Evolutionary conservation across 2,888 invertebrate species (phyloP), one percentile per base, ranked within the genome.

Genomic region (Drosophila neutralis): DNA sequence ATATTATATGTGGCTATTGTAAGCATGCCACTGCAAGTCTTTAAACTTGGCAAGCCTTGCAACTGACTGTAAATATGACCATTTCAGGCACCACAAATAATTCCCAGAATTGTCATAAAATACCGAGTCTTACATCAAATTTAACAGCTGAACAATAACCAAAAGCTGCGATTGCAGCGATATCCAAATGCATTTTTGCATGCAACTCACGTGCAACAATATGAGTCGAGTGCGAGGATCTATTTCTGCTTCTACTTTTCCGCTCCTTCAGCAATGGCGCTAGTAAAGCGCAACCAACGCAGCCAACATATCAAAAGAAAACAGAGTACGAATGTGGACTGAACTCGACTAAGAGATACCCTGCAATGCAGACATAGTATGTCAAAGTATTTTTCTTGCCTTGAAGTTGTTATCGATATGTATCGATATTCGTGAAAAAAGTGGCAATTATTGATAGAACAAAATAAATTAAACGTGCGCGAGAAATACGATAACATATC

Each of bases 151-250:
- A 45, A 21, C 42, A 54, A 27, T 40, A 52, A 59, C 49, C 59
- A 66, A 66, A 56, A 29, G 66, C 33, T 10, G 29, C 42, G 69
- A 72, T 81, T 13, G 45, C 24, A 7, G 45, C 21, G 4, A 21
- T 45, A 45, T 48, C 27, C 51, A 15, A 54, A 6, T 13, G 38
- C 18, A 48, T 24, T 56, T 68, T 60, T 65, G 65, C 67, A 77
- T 68, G 45, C 83, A 71, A 58, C 70, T 67, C 88, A 88, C 83
- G 86, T 80, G 24, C 33, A 33, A 10, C 54, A 59, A 31, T 68
- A 53, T 58, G 61, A 31, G 60, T 21, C 15, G 24, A 45, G 8
- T 45, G 10, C 49, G 45, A 64, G 71, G 54, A 74, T 70, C 76
- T 48, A 48, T 49, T 70, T 38, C 59, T 45, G 45, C 13, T 15